Evolutionary conservation across 2,113 vertebrate genomes (phyloP).

Genomic region (Chaenogobius annularis): DNA sequence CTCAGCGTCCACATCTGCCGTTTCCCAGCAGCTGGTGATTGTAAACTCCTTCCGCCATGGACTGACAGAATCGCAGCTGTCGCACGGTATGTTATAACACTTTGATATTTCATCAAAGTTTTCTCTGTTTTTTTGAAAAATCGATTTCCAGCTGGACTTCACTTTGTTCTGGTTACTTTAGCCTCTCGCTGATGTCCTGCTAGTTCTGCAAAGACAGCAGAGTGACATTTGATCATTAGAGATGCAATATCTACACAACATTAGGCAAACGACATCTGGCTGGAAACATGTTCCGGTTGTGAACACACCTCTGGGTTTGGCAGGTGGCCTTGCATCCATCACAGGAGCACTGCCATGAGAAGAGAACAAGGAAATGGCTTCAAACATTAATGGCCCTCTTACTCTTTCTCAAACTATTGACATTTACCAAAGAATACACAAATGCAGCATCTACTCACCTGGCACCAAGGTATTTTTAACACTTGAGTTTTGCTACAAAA

Average conservation of each 20-base stretch:
- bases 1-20: neutral
- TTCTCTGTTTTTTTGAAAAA: conserved; percentile 46
- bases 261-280: conserved; percentile 77
- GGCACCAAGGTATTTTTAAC: conserved; percentile 21
- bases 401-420: conserved; percentile 30
- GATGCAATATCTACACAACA: conserved; percentile 75
- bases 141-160: conserved; percentile 13
- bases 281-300: conserved; percentile 59
- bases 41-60: conserved; percentile 38
- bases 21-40: conserved; percentile 32
- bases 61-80: conserved; percentile 34
- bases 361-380: conserved; percentile 38
- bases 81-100: conserved; percentile 36
- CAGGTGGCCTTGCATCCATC: conserved; percentile 73
- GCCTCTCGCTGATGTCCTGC: conserved; percentile 21
- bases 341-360: conserved; percentile 41
- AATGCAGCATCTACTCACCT: neutral
- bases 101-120: conserved; percentile 37
- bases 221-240: conserved; percentile 61
- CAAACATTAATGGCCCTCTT: conserved; percentile 35
- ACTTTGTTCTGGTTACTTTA: conserved; percentile 25
- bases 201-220: conserved; percentile 38
- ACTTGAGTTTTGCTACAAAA: conserved; percentile 6
- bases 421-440: conserved; percentile 33
- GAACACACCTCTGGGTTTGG: conserved; percentile 55